Evolutionary conservation across 2,888 invertebrate species (phyloP), one percentile per base, ranked within the genome.

Genomic region (Acleris holmiana): DNA sequence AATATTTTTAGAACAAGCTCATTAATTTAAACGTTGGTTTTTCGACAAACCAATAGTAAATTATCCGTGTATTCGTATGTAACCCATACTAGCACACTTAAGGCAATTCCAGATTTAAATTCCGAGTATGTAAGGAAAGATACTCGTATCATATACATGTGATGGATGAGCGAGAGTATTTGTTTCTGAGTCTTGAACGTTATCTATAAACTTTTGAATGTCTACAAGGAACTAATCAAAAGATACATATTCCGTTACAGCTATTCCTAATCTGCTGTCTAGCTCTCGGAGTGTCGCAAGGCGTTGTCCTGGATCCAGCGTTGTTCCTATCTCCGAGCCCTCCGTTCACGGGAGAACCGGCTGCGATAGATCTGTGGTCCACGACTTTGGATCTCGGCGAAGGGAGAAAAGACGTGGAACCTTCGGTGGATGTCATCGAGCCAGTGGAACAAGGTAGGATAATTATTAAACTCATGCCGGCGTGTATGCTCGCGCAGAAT

Each of bases 311-410:
- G 41, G 91, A 91, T 65, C 91, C 91, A 7, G 81, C 89, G 0
- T 71, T 90, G 10, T 89, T 84, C 69, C 74, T 91, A n/a, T 76
- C 76, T 15, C 91, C 91, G 0, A 86, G 81, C 61, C 91, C 91
- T 0, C 91, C 91, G 0, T 70, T 91, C 8, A 68, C 74, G 0
- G 75, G 76, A 2, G 65, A 71, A 0, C 69, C 69, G 7, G n/a
- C 74, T 6, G 75, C 84, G 6, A 74, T 67, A 25, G 70, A 71
- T 2, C 35, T 74, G 23, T 88, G 88, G 89, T 69, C 75, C 8
- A 71, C 72, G n/a, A 41, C 76, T 4, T 50, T 23, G 13, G 53
- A 44, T 2, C 1, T 25, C 18, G 44, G 25, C 19, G 46, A 21
- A 21, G n/a, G 21, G 47, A 35, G 13, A 35, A 35, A 10, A 35